Evolutionary conservation across 2,888 invertebrate genomes (phyloP), one percentile per base, ranked within the genome.

Genomic region (Dascillus cervinus): DNA sequence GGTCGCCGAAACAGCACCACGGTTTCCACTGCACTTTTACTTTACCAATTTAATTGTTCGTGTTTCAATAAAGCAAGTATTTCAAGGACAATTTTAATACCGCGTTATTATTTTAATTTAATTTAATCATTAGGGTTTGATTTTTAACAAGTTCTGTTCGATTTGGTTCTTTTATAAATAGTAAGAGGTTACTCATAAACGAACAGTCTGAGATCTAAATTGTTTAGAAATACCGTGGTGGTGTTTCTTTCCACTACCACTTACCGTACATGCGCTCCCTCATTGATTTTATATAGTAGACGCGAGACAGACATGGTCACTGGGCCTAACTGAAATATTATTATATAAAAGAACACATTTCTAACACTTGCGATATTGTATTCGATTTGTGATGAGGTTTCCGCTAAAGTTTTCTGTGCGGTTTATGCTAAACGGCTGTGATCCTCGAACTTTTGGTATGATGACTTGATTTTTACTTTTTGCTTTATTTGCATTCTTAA

Each of bases 261-360:
- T 38, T 46, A 58, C 48, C 50, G 59, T 56, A 55, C 64, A 62
- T 61, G 64, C 64, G 64, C 62, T 53, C 56, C 54, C 54, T 43
- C 56, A 64, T 64, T 61, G 64, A 64, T 64, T 60, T 54, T 50
- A 43, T 46, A 44, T 46, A 38, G 49, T 48, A 58, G 60, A 59
- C 60, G 53, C 53, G 46, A 50, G 57, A 55, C 55, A 55, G 57
- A 56, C 56, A 52, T 55, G 53, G 58, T 58, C 55, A 55, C 52
- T 51, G 52, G 47, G 53, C 53, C 52, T 44, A 56, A 56, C 54
- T 50, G 50, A 43, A 55, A 55, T 55, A 53, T 50, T 55, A 47
- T 53, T 52, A n/a, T n/a, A 41, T 38, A 32, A 37, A 37, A 38
- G 34, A 43, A 30, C 30, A 34, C 34, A 27, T 33, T 32, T 32